phyloP scores from a whole-genome alignment of 2,113 vertebrate genomes.

The Abramis brama region DNA sequence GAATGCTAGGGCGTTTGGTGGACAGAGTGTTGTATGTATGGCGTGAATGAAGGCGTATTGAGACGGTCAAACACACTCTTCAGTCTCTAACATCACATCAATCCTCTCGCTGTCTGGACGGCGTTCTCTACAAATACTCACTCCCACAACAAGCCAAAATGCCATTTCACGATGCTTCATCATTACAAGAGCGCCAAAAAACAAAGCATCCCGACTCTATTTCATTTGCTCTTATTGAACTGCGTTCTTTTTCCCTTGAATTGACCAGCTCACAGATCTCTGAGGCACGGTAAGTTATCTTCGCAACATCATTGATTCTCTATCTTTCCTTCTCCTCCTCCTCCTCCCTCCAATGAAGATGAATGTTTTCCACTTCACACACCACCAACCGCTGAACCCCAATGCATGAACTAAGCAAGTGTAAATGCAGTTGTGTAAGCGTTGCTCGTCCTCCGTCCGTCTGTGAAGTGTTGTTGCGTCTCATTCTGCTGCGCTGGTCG shows the following conservation, averaged over 20 bases:
- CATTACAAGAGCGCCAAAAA: neutral
- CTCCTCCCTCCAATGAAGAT: constrained; percentile 39
- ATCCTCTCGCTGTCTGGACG: neutral
- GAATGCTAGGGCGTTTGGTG: neutral
- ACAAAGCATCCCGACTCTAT: neutral
- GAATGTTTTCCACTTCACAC: constrained; percentile 28
- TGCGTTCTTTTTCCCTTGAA: constrained; percentile 69
- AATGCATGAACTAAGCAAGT: constrained; percentile 42
- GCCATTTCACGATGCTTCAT: neutral
- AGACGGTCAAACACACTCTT: neutral
- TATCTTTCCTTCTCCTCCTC: constrained; percentile 9
- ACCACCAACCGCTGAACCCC: constrained; percentile 30
- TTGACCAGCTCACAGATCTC: constrained; percentile 77
- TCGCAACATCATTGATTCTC: constrained; percentile 37
- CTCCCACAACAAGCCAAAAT: neutral
- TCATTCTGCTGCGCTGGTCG: constrained; percentile 25
- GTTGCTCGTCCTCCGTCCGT: constrained; percentile 13
- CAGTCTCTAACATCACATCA: neutral
- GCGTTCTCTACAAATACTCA: neutral
- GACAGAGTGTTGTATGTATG: too few species aligned
- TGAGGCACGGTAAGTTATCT: constrained; percentile 76
- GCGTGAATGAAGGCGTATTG: neutral
- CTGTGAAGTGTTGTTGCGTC: constrained; percentile 33
- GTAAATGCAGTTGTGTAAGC: constrained; percentile 50
- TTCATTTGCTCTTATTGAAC: constrained; percentile 64